A percentile compares a stretch with the other conserved stretches of the same genome.
Conservation (phyloP, 92 coral and sea anemone genomes). For the Zoanthus sociatus region DNA sequence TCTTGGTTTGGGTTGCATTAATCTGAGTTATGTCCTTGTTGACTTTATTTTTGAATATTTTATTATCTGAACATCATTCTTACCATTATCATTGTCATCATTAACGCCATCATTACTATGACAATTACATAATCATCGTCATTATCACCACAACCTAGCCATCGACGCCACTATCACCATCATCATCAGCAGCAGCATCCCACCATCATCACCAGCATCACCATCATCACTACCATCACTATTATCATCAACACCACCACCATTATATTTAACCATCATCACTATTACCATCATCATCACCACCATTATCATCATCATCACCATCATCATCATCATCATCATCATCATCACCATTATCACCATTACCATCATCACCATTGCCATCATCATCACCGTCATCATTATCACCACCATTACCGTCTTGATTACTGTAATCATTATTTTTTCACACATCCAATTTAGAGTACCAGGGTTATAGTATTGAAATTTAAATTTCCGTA, state of each 20-base stretch:
- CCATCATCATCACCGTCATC: neutral
- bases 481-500: neutral
- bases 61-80: neutral
- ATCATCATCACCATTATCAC: neutral
- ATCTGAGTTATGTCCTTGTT: too few relatives aligned
- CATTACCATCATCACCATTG: too few relatives aligned
- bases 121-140: neutral
- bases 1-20: neutral
- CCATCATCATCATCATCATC: neutral
- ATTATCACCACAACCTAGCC: neutral
- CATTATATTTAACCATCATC: neutral
- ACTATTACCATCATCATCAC: too few relatives aligned
- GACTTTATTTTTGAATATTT: too few relatives aligned
- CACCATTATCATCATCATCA: too few relatives aligned
- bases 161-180: neutral
- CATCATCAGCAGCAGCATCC: neutral
- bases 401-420: neutral
- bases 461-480: neutral
- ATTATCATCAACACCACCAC: neutral
- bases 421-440: too few relatives aligned
- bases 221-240: too few relatives aligned
- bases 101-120: neutral
- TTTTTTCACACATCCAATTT: neutral
- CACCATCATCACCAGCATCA: neutral
- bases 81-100: neutral